A percentile compares a stretch with the other conserved stretches of the same genome.
phyloP scores from a whole-genome alignment of 2,888 invertebrate genomes.

The Xanthostigma xanthostigma region DNA sequence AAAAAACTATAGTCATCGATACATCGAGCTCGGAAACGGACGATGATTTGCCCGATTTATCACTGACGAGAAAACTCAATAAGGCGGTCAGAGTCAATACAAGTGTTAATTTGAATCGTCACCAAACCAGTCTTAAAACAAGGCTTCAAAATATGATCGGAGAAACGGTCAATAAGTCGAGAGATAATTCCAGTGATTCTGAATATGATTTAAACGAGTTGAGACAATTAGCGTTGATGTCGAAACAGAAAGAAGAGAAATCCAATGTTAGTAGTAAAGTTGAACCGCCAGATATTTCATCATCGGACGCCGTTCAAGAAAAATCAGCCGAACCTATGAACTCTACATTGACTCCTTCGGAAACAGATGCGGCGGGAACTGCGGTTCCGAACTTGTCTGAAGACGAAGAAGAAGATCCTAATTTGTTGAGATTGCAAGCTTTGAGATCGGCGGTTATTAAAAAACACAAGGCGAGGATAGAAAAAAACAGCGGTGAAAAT shows the following conservation, averaged over 20 bases:
- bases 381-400: neutral
- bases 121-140: conserved; percentile 18
- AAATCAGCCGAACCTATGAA: too few species aligned
- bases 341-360: too few species aligned
- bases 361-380: too few species aligned
- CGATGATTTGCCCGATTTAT: conserved; percentile 13
- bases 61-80: conserved; percentile 30
- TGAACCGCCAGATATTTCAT: too few species aligned
- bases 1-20: too few species aligned
- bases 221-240: conserved; percentile 8
- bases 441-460: conserved; percentile 42
- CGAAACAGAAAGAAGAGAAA: conserved; percentile 2
- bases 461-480: conserved; percentile 43
- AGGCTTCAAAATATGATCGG: conserved; percentile 23
- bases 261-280: too few species aligned
- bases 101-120: conserved; percentile 15
- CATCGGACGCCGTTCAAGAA: too few species aligned
- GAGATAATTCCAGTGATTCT: conserved; percentile 5
- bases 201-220: conserved; percentile 10
- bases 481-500: conserved; percentile 9
- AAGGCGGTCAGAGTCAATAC: conserved; percentile 33
- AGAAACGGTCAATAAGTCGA: conserved; percentile 4
- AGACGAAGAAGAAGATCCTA: conserved; percentile 33
- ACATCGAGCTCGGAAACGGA: conserved; percentile 17
- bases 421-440: conserved; percentile 31